Base-by-base conservation (phyloP, 1,140 invertebrate species). In the Anagrus nilaparvatae region DNA sequence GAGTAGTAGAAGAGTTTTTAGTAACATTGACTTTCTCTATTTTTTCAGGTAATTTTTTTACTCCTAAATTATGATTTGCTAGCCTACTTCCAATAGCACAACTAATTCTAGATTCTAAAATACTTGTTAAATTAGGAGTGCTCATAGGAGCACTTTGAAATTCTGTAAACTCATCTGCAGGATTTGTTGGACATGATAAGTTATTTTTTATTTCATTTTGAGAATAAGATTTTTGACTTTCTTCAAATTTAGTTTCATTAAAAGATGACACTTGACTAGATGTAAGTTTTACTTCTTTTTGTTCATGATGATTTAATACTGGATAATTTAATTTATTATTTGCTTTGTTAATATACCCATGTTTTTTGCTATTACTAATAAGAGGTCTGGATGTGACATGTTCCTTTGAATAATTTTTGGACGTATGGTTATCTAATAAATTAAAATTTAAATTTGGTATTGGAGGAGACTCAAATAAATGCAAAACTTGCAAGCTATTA, bases 161-260 rank as follows among this genome's bases (percentile, higher is more conserved):
- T 36, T 78, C 76, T 9, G 70, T 71, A 56, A 75, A 79, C 17
- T 76, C 74, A 51, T 78, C 75, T 21, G 43, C 55, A 3, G 52
- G 43, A 35, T 67, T 63, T 1, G 49, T 18, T 0, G 49, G 43
- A 6, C 32, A 45, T 4, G 43, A 48, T 17, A 40, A 43, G 10
- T 51, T 36, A 29, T 17, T 24, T 29, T 50, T 46, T 9, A 20
- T 17, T 13, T 44, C 44, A 31, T 38, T 5, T 27, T 45, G 39
- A 35, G 5, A 33, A 25, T 16, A 32, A 37, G 23, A 25, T 40
- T 25, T 40, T 21, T 27, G 31, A 0, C 27, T 6, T 19, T 19
- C 25, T 16, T 21, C 37, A 40, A 35, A 5, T 31, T 16, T 25
- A 41, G 35, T 41, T 17, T 19, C 3, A 27, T 37, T 37, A 19